A percentile compares a stretch with the other conserved stretches of the same genome.
Evolutionary conservation across 2,888 invertebrate species (phyloP).

Genomic region (Xylota sylvarum): DNA sequence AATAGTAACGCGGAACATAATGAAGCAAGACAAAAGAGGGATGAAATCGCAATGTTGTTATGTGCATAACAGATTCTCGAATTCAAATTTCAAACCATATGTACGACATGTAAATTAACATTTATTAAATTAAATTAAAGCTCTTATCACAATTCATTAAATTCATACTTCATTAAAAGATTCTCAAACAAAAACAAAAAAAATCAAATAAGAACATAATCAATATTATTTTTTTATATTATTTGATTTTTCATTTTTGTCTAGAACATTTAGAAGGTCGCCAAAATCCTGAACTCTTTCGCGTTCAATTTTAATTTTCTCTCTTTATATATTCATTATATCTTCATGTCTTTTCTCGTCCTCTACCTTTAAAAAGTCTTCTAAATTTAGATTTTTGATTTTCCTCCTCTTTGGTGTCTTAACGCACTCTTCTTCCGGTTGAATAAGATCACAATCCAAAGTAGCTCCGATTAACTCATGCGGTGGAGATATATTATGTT

Average conservation of each 20-base stretch:
- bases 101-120: neutral
- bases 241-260: neutral
- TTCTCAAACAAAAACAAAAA: no score
- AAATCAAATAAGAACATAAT: no score
- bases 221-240: no score
- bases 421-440: no score
- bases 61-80: neutral
- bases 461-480: neutral
- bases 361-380: neutral
- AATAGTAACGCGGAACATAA: constrained; percentile 3
- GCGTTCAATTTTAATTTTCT: no score
- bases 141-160: neutral
- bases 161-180: no score
- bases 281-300: no score
- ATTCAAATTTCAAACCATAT: constrained; percentile 1
- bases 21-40: neutral
- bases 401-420: no score
- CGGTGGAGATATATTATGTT: no score
- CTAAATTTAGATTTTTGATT: neutral
- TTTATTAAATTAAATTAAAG: neutral
- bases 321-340: neutral
- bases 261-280: no score
- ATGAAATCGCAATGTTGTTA: constrained; percentile 12
- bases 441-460: neutral
- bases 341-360: neutral